phyloP scores from a whole-genome alignment of 2,888 invertebrate genomes.

The Oxyscelio sp. region DNA sequence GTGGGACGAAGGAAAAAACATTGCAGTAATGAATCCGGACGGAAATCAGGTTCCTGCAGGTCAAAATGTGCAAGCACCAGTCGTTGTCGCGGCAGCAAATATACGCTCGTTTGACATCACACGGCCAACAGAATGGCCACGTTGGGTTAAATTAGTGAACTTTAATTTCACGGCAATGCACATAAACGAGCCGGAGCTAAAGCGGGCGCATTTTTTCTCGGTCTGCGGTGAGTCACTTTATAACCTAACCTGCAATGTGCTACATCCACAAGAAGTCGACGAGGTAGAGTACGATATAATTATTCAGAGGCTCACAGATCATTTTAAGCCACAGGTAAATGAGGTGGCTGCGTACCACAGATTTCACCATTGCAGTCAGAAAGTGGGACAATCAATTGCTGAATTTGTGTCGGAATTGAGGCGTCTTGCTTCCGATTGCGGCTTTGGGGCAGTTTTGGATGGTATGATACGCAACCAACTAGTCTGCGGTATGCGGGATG shows the following conservation, averaged over 20 bases:
- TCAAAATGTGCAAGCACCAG: no score
- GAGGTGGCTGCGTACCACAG: conserved; percentile 22
- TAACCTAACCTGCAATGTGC: neutral
- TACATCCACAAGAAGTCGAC: neutral
- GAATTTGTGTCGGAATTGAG: no score
- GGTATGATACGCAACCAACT: no score
- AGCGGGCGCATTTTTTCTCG: neutral
- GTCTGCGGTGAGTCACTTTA: neutral
- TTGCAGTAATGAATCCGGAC: no score
- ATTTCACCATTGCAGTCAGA: conserved; percentile 20
- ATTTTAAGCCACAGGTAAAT: neutral
- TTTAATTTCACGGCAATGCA: neutral
- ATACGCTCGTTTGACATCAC: neutral
- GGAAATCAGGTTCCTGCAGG: no score
- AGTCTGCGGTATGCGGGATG: no score
- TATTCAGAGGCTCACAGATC: neutral
- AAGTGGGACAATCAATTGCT: no score
- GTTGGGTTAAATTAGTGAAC: neutral
- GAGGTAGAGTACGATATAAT: neutral
- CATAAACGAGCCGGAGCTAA: neutral
- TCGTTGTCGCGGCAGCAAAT: no score
- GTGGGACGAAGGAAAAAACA: no score
- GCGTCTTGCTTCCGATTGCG: no score
- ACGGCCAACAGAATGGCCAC: neutral
- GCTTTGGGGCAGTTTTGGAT: no score